These are phyloP conservation scores for Acropora tenuis DNA, from an alignment of 64 coral and sea anemone species.

Conservation along the genomic window DNA sequence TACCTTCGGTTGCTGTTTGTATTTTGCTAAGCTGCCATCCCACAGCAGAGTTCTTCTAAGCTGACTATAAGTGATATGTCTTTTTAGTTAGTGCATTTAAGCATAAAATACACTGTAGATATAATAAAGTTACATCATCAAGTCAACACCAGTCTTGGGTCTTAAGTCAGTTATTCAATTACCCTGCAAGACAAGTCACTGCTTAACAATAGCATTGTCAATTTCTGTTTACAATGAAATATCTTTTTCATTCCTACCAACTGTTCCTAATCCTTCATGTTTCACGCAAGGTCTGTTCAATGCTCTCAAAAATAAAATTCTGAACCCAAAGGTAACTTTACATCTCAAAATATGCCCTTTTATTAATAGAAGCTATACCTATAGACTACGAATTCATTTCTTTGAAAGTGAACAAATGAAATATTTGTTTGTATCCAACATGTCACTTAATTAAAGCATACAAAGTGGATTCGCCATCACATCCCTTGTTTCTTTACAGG, in stretches of 20 bases:
- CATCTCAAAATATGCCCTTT: background rate
- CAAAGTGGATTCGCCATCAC: background rate
- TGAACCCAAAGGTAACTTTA: background rate
- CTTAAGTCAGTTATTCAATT: background rate
- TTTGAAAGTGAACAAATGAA: background rate
- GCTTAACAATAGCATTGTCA: background rate
- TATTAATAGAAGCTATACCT: background rate
- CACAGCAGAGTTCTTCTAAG: background rate
- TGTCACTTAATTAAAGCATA: background rate
- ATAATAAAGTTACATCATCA: background rate
- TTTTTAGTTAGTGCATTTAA: background rate
- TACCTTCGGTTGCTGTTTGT: background rate
- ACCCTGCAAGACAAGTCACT: background rate
- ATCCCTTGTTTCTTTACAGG: background rate
- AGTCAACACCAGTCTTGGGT: background rate
- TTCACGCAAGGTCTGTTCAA: background rate
- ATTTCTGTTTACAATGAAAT: background rate
- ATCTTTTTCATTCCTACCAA: background rate
- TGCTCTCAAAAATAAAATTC: background rate
- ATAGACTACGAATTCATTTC: background rate
- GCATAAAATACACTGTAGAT: background rate
- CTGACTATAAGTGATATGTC: background rate
- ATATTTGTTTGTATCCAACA: background rate
- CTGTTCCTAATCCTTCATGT: background rate
- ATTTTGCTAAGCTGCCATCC: background rate